These are phyloP conservation scores for Anastrepha obliqua DNA, from an alignment of 1,140 invertebrate species.

Conservation along the genomic window DNA sequence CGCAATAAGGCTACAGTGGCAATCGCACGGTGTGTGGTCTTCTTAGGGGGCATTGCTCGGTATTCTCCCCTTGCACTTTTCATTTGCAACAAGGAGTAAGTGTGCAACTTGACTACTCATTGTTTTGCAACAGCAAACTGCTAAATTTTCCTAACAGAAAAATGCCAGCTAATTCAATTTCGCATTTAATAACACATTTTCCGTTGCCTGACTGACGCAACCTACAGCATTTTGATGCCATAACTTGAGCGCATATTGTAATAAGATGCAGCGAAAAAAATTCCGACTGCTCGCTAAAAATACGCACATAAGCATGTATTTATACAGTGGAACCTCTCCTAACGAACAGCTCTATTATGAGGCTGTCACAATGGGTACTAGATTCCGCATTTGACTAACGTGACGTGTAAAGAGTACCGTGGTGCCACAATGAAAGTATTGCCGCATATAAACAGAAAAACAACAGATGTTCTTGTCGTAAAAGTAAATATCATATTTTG, in stretches of 20 bases:
- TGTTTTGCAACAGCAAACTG: conserved; percentile 27
- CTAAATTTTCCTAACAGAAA: conserved; percentile 35
- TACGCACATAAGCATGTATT: background rate
- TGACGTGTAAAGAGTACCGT: too few relatives aligned
- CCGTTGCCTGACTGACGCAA: background rate
- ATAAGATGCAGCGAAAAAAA: conserved; percentile 20
- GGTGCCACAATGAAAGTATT: too few relatives aligned
- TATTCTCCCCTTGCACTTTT: background rate
- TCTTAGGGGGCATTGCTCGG: background rate
- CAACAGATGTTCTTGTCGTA: too few relatives aligned
- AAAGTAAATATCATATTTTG: too few relatives aligned
- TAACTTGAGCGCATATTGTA: background rate
- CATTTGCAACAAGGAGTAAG: background rate
- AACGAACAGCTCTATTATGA: too few relatives aligned
- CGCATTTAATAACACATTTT: conserved; percentile 35
- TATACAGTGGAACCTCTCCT: too few relatives aligned
- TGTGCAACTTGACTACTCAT: background rate
- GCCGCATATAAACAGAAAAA: too few relatives aligned
- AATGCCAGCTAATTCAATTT: conserved; percentile 36
- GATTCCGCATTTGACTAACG: too few relatives aligned
- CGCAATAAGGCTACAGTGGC: background rate
- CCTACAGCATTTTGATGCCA: conserved; percentile 16
- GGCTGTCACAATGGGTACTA: too few relatives aligned
- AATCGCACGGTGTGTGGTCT: conserved; percentile 23
- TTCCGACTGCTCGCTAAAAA: conserved; percentile 7